Evolutionary conservation across 2,113 vertebrate species (phyloP).

Genomic region (Macquaria ambigua): DNA sequence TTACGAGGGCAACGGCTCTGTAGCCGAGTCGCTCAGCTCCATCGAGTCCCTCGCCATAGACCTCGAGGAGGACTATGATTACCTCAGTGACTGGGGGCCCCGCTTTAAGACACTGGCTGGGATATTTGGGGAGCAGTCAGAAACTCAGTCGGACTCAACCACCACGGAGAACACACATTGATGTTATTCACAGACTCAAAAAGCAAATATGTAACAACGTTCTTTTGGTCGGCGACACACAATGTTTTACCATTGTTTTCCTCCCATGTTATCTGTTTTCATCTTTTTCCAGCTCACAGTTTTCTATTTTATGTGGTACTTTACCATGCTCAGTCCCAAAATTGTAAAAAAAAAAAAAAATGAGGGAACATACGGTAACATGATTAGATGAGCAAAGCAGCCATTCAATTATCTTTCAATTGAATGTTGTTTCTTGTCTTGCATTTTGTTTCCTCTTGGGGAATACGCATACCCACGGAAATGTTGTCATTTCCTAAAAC

Average conservation of each 20-base stretch:
- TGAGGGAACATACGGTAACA: conserved; percentile 26
- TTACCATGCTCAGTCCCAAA: conserved; percentile 62
- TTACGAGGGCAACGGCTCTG: conserved; percentile 94
- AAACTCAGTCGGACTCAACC: conserved; percentile 81
- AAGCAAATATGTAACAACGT: conserved; percentile 56
- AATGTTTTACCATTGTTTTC: conserved; percentile 32
- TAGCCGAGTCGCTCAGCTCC: conserved; percentile 95
- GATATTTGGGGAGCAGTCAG: conserved; percentile 92
- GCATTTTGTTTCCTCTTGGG: conserved; percentile 60
- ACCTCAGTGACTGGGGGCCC: conserved; percentile 96
- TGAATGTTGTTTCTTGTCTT: conserved; percentile 71
- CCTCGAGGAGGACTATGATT: conserved; percentile 93
- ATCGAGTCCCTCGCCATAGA: conserved; percentile 90
- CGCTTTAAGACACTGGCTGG: conserved; percentile 96
- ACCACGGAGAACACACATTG: conserved; percentile 81
- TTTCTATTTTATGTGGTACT: conserved; percentile 53
- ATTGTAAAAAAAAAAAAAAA: conserved; percentile 61
- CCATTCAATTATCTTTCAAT: conserved; percentile 63
- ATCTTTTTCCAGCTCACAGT: conserved; percentile 47
- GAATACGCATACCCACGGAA: conserved; percentile 63
- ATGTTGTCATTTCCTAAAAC: conserved; percentile 79
- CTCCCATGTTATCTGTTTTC: conserved; percentile 30
- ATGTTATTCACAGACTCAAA: conserved; percentile 67
- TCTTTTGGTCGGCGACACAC: conserved; percentile 44
- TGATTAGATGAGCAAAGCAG: conserved; percentile 56